Evolutionary conservation across 1,140 invertebrate genomes (phyloP).

Genomic region (Chrysomallon squamiferum): DNA sequence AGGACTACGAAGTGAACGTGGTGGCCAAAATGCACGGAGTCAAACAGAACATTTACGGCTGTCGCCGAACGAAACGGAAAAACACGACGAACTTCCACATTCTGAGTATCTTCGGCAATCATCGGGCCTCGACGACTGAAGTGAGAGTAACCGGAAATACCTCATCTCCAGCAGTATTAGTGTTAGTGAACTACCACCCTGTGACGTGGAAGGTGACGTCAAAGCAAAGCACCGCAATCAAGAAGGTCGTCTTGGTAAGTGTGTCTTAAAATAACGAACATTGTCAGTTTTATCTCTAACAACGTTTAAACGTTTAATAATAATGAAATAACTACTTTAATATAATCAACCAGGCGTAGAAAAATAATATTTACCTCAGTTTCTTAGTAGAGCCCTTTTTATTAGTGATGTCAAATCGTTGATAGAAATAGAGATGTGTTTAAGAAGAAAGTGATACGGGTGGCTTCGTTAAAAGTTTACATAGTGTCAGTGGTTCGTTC

Average conservation of each 20-base stretch:
- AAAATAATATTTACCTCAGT: no score
- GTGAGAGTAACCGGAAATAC: not conserved
- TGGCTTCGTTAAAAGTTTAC: no score
- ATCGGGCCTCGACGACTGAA: not conserved
- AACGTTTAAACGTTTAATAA: no score
- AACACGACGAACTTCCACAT: not conserved
- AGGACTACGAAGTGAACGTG: not conserved
- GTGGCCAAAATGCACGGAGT: not conserved
- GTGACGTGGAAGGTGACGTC: slow-evolving; percentile 1
- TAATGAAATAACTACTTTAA: no score
- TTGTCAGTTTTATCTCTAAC: no score
- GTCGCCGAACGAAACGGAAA: not conserved
- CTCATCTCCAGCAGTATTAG: not conserved
- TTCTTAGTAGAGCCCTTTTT: no score
- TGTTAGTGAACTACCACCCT: slow-evolving; percentile 11
- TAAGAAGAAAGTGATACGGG: no score
- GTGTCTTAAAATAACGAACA: no score
- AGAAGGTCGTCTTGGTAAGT: slow-evolving; percentile 8
- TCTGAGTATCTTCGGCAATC: slow-evolving; percentile 9
- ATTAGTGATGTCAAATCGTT: no score
- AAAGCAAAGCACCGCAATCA: not conserved
- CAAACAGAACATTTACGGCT: not conserved
- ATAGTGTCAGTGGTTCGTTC: no score
- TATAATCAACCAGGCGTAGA: no score
- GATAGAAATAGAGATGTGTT: no score